These are phyloP conservation scores for Microtus pennsylvanicus DNA, from an alignment of 2,113 vertebrate genomes.

Conservation along the genomic window DNA sequence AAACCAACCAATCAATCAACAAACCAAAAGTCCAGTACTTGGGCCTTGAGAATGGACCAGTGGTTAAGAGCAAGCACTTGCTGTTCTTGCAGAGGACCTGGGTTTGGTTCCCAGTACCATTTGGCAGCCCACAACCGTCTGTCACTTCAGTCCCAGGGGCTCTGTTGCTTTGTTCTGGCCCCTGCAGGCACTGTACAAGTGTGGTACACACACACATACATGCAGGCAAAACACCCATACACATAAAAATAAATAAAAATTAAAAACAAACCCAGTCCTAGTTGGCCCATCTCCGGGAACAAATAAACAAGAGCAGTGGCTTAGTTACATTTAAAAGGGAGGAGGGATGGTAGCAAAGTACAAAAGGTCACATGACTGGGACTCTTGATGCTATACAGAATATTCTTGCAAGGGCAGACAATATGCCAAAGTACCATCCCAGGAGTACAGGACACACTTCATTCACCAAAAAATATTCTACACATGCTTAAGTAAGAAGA, in stretches of 20 bases:
- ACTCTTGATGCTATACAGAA: background rate
- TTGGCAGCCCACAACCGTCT: background rate
- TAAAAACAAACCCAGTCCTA: background rate
- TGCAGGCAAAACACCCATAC: background rate
- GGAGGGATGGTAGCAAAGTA: background rate
- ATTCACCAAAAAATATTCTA: background rate
- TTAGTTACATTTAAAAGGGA: conserved; percentile 21
- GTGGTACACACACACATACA: background rate
- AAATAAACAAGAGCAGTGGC: background rate
- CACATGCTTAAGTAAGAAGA: background rate
- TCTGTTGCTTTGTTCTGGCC: background rate
- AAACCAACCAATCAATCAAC: background rate
- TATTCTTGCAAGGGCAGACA: background rate
- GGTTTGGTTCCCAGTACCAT: background rate
- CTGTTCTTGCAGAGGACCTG: background rate
- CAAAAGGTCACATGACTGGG: background rate
- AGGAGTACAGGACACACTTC: background rate
- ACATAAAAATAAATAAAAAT: background rate
- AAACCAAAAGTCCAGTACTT: background rate
- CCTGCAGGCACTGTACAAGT: background rate
- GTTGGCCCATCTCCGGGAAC: background rate
- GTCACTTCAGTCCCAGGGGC: background rate
- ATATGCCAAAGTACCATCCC: background rate
- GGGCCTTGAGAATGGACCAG: background rate
- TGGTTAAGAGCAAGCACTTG: background rate